A percentile compares a stretch with the other conserved stretches of the same genome.
Conservation (phyloP, 2,113 vertebrate genomes). For the Sapajus apella region DNA sequence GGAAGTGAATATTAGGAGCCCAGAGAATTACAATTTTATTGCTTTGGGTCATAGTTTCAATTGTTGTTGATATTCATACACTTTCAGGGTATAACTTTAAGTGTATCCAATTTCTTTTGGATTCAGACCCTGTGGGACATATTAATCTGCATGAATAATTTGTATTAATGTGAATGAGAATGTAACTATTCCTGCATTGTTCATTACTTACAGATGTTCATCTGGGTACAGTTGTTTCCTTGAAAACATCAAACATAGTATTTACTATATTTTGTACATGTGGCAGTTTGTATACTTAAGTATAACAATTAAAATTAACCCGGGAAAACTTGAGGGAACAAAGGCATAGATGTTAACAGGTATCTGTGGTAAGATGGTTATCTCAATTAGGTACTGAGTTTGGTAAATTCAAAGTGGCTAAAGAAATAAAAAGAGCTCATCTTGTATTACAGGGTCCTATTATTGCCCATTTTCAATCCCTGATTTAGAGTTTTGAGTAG, state of each 20-base stretch:
- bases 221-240: background rate
- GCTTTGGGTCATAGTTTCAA: constrained; percentile 41
- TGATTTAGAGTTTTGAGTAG: background rate
- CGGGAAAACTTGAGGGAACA: background rate
- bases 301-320: background rate
- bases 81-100: background rate
- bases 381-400: background rate
- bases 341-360: too few species aligned
- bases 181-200: constrained; percentile 45
- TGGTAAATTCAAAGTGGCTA: background rate
- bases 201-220: background rate
- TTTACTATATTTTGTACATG: constrained; percentile 6
- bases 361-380: background rate
- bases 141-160: constrained; percentile 31
- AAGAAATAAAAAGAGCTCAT: background rate
- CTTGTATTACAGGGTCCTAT: background rate
- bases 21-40: constrained; percentile 12
- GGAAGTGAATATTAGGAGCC: background rate
- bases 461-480: background rate
- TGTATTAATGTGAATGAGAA: constrained; percentile 49
- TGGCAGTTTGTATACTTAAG: background rate
- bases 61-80: background rate
- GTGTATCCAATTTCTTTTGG: constrained; percentile 40
- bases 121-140: background rate
- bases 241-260: background rate